Evolutionary conservation across 2,797 vertebrate genomes (phyloP).

Genomic region (Champsocephalus gunnari): DNA sequence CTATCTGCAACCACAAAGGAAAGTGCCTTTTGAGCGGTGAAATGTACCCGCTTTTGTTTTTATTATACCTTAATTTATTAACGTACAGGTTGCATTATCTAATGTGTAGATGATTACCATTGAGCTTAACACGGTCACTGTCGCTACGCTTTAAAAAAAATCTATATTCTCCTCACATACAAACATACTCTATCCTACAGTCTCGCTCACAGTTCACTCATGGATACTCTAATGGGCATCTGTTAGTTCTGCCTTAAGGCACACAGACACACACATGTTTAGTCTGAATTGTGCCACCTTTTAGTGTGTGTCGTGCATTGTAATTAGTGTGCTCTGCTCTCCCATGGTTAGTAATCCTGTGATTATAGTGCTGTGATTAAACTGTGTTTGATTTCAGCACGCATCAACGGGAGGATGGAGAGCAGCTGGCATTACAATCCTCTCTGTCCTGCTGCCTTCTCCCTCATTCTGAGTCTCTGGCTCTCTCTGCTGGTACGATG

Average conservation of each 20-base stretch:
- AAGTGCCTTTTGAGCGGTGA: not conserved
- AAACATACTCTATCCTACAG: not conserved
- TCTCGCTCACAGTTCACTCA: conserved; percentile 20
- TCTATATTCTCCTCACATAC: conserved; percentile 16
- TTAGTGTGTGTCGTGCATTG: conserved; percentile 35
- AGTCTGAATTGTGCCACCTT: conserved; percentile 20
- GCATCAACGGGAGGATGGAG: conserved; percentile 53
- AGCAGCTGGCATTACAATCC: conserved; percentile 55
- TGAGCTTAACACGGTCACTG: not conserved
- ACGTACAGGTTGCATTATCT: not conserved
- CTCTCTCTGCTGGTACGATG: conserved; percentile 65
- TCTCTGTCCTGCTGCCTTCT: conserved; percentile 18
- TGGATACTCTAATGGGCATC: conserved; percentile 59
- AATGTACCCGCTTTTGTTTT: not conserved
- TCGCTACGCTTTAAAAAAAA: conserved; percentile 5
- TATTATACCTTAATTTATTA: not conserved
- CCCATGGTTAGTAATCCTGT: conserved; percentile 71
- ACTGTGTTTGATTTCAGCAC: conserved; percentile 62
- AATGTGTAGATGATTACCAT: not conserved
- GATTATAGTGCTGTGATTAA: conserved; percentile 79
- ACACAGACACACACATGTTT: conserved; percentile 38
- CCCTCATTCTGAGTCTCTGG: conserved; percentile 44
- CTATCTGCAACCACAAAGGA: too few species aligned
- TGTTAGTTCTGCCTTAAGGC: conserved; percentile 51
- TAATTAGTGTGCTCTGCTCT: conserved; percentile 73